Conservation (phyloP, 1,140 invertebrate species). For the Bombus superbus region DNA sequence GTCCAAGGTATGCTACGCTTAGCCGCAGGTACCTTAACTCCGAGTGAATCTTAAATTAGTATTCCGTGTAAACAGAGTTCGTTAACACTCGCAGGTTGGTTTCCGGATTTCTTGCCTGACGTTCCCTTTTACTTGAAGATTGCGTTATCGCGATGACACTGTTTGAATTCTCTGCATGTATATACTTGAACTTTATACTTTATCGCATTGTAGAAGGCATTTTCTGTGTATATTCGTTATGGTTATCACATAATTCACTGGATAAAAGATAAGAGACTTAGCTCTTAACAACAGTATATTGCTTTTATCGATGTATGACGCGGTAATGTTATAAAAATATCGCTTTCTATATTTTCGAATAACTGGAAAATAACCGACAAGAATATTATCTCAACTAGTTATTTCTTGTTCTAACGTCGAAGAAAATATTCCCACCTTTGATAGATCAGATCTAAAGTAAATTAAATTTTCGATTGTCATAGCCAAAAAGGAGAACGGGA, state of each 20-base stretch:
- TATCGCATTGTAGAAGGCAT: conserved; percentile 14
- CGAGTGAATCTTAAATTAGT: conserved; percentile 22
- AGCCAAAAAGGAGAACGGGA: too few species aligned
- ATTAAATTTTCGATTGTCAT: too few species aligned
- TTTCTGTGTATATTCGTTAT: neutral
- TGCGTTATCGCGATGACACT: conserved; percentile 10
- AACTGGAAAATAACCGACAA: neutral
- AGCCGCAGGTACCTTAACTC: neutral
- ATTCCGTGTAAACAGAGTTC: conserved; percentile 28
- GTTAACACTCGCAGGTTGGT: conserved; percentile 18
- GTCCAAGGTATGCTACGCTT: neutral
- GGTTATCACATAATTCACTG: neutral
- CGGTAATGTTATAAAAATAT: neutral
- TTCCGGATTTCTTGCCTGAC: neutral
- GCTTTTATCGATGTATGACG: neutral
- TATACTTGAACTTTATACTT: neutral
- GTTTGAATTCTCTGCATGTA: conserved; percentile 4
- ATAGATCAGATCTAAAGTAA: too few species aligned
- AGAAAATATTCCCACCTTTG: too few species aligned
- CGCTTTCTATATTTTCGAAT: neutral
- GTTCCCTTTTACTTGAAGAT: neutral
- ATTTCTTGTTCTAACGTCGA: neutral
- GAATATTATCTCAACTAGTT: neutral
- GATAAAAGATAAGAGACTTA: neutral
- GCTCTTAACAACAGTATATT: neutral